These are phyloP conservation scores for Cephus pulcher DNA, from an alignment of 2,888 invertebrate species.

Conservation along the genomic window DNA sequence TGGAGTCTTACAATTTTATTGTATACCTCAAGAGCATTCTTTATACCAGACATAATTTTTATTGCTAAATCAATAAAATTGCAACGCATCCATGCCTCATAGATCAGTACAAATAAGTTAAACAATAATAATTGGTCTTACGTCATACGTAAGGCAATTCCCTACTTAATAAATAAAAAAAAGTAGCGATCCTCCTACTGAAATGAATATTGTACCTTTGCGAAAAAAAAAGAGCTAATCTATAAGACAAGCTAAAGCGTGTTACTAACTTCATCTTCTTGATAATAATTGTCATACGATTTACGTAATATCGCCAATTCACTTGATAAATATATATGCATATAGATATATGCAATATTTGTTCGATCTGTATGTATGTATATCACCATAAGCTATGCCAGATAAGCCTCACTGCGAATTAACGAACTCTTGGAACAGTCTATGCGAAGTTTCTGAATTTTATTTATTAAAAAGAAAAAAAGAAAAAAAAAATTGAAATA, in stretches of 20 bases:
- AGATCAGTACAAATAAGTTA: slow-evolving; percentile 52
- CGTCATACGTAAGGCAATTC: slow-evolving; percentile 27
- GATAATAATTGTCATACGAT: slow-evolving; percentile 43
- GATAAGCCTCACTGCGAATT: background rate
- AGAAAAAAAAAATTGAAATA: background rate
- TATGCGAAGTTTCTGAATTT: too few species aligned
- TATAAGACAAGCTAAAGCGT: slow-evolving; percentile 26
- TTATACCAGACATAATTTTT: background rate
- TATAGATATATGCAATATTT: slow-evolving; percentile 15
- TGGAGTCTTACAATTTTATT: too few species aligned
- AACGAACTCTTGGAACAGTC: background rate
- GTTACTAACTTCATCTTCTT: slow-evolving; percentile 37
- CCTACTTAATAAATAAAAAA: slow-evolving; percentile 33
- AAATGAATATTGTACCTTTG: slow-evolving; percentile 39
- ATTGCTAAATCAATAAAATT: slow-evolving; percentile 20
- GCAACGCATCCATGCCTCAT: slow-evolving; percentile 40
- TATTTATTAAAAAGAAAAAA: background rate
- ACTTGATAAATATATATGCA: slow-evolving; percentile 26
- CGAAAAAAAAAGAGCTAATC: slow-evolving; percentile 26
- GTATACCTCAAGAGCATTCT: too few species aligned
- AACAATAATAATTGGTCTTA: slow-evolving; percentile 37
- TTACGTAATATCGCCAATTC: slow-evolving; percentile 35
- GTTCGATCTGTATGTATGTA: slow-evolving; percentile 5
- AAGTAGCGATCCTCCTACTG: slow-evolving; percentile 44
- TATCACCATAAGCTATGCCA: background rate